phyloP scores from a whole-genome alignment of 1,140 invertebrate genomes.

The Sarcophaga bullata region DNA sequence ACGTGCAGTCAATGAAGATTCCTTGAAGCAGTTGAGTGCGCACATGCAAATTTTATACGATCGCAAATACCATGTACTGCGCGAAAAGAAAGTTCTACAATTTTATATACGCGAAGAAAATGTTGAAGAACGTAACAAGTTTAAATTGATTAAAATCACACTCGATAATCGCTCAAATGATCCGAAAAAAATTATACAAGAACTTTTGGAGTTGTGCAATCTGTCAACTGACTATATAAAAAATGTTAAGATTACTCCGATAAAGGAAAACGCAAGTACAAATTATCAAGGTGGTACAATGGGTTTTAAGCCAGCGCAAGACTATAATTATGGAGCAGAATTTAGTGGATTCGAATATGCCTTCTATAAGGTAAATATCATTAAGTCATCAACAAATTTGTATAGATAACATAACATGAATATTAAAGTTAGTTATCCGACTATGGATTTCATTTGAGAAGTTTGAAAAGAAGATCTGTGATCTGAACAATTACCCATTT shows the following conservation, averaged over 20 bases:
- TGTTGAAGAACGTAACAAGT: constrained; percentile 67
- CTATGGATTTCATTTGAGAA: too few relatives aligned
- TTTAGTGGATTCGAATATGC: constrained; percentile 55
- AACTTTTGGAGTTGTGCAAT: constrained; percentile 82
- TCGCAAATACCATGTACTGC: constrained; percentile 68
- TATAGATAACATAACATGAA: too few relatives aligned
- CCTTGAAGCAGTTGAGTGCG: constrained; percentile 86
- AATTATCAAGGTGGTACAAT: constrained; percentile 1
- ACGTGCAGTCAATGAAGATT: constrained; percentile 90
- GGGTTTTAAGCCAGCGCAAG: constrained; percentile 50
- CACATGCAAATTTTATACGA: constrained; percentile 72
- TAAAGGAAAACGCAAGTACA: neutral
- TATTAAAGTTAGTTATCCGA: too few relatives aligned
- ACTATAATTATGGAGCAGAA: constrained; percentile 54
- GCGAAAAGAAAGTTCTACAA: constrained; percentile 67
- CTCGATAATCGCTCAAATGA: constrained; percentile 71
- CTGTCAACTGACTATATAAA: constrained; percentile 86
- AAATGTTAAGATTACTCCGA: constrained; percentile 64
- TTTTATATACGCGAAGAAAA: constrained; percentile 81
- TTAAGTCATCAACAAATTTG: too few relatives aligned
- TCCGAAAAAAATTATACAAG: constrained; percentile 78
- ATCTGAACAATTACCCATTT: too few relatives aligned
- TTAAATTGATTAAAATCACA: constrained; percentile 78
- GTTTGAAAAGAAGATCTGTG: too few relatives aligned
- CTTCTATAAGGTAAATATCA: constrained; percentile 48